Percentiles rank a stretch among this genome's conserved stretches.
Evolutionary conservation across 2,113 vertebrate species (phyloP).

Genomic region (Salvelinus sp.): DNA sequence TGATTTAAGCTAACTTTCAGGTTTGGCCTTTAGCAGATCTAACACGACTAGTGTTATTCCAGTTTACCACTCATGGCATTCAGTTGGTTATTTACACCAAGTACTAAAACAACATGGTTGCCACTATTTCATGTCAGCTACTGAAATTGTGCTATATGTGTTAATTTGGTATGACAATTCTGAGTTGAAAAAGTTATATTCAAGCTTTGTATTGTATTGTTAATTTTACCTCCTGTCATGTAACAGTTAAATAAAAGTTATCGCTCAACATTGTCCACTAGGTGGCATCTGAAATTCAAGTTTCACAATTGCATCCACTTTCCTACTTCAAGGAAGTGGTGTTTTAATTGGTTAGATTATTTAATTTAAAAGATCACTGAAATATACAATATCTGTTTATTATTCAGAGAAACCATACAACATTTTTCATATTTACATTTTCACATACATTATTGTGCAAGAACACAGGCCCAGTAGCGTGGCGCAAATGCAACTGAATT

Average conservation of each 20-base stretch:
- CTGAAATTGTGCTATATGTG: neutral
- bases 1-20: neutral
- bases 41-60: neutral
- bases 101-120: neutral
- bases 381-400: conserved; percentile 9
- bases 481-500: conserved; percentile 8
- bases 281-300: conserved; percentile 14
- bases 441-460: conserved; percentile 2
- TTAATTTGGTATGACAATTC: neutral
- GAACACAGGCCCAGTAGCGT: conserved; percentile 31
- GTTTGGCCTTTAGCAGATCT: too few species aligned
- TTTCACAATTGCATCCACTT: conserved; percentile 6
- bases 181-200: neutral
- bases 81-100: neutral
- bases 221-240: conserved; percentile 43
- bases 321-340: neutral
- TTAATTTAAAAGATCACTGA: neutral
- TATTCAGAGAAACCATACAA: neutral
- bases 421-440: conserved; percentile 26
- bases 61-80: neutral
- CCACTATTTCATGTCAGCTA: neutral
- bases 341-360: neutral
- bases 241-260: conserved; percentile 52
- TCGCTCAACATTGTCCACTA: conserved; percentile 28
- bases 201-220: neutral